These are phyloP conservation scores for Unio delphinus DNA, from an alignment of 2,888 invertebrate species.

Conservation along the genomic window DNA sequence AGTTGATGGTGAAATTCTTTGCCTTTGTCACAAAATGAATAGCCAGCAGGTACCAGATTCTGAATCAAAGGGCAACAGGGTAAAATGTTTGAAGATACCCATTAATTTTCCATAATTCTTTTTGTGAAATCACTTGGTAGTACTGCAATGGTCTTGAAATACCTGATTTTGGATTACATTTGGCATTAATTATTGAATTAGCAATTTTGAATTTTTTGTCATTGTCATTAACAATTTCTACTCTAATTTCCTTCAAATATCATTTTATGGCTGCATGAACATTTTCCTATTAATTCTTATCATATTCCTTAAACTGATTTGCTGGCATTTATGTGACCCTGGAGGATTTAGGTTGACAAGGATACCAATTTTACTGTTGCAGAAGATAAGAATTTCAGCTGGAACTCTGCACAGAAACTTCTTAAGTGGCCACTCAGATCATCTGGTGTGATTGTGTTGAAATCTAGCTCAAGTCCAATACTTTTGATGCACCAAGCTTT, in stretches of 20 bases:
- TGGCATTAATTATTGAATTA: slow-evolving; percentile 7
- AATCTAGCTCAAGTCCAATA: too few species aligned
- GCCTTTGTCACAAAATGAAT: slow-evolving; percentile 9
- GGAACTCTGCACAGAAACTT: too few species aligned
- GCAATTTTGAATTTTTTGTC: slow-evolving; percentile 8
- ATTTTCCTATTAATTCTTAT: slow-evolving; percentile 2
- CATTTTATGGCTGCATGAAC: slow-evolving; percentile 12
- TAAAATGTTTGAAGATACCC: neutral
- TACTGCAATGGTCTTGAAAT: slow-evolving; percentile 7
- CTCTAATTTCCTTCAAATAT: slow-evolving; percentile 4
- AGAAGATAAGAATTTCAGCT: too few species aligned
- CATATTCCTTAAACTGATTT: neutral
- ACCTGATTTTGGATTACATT: slow-evolving; percentile 1
- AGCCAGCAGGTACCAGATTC: slow-evolving; percentile 7
- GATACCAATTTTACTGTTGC: too few species aligned
- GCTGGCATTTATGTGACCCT: neutral
- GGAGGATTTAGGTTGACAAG: too few species aligned
- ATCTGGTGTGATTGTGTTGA: too few species aligned
- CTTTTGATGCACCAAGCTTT: too few species aligned
- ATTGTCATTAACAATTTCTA: slow-evolving; percentile 5
- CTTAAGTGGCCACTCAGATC: too few species aligned
- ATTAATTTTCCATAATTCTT: slow-evolving; percentile 1
- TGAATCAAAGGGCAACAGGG: slow-evolving; percentile 1
- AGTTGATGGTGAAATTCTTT: too few species aligned
- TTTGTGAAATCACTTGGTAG: slow-evolving; percentile 1